phyloP scores from a whole-genome alignment of 2,113 vertebrate species.

The Corythaeola cristata region DNA sequence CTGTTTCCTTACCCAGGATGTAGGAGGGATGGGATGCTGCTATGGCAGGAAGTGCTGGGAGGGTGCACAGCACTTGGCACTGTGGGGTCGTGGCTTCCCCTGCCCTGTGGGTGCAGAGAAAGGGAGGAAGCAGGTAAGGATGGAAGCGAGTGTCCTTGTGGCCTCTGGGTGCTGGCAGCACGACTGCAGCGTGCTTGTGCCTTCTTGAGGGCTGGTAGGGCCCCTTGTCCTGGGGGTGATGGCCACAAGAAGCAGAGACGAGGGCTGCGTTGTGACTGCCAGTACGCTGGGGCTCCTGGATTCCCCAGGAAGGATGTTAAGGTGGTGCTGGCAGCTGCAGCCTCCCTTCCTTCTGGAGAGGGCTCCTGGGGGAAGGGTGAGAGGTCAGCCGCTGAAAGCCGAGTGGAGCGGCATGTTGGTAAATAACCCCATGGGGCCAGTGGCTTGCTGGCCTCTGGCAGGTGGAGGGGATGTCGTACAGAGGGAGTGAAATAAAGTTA shows the following conservation, averaged over 20 bases:
- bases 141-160: neutral
- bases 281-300: neutral
- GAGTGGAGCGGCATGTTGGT: neutral
- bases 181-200: rapidly evolving
- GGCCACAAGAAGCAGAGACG: neutral
- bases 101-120: rapidly evolving
- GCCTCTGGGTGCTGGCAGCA: neutral
- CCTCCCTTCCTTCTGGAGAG: neutral
- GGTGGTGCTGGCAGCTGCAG: neutral
- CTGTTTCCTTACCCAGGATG: neutral
- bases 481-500: neutral
- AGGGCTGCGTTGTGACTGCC: neutral
- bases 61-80: neutral
- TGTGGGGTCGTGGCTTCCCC: neutral
- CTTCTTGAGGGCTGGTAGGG: neutral
- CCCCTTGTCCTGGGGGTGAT: rapidly evolving
- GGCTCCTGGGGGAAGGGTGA: rapidly evolving
- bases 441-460: neutral
- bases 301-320: neutral
- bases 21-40: neutral
- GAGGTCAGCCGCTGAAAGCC: rapidly evolving
- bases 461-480: neutral
- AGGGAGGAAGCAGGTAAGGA: neutral
- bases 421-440: neutral
- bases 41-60: neutral